Percentiles rank a stretch among this genome's conserved stretches.
Evolutionary conservation across 2,113 vertebrate genomes (phyloP).

Genomic region (Bombycilla garrulus): DNA sequence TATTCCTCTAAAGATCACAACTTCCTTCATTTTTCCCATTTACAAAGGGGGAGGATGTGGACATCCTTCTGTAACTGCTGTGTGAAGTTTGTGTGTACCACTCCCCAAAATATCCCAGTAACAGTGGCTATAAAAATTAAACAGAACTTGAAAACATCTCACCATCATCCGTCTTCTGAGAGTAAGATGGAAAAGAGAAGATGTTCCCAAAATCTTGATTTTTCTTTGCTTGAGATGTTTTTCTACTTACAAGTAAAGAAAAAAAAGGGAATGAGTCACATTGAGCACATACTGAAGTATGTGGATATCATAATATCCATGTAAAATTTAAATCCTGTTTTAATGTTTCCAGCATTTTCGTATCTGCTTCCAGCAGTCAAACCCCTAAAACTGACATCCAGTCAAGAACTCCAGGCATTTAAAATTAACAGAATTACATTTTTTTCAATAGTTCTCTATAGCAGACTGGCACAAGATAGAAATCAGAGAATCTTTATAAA

Average conservation of each 20-base stretch:
- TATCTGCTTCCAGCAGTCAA: background rate
- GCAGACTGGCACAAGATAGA: background rate
- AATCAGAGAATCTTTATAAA: background rate
- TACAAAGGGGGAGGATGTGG: background rate
- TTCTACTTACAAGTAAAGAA: conserved; percentile 68
- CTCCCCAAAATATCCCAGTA: background rate
- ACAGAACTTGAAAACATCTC: conserved; percentile 27
- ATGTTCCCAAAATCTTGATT: conserved; percentile 78
- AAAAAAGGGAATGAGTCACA: background rate
- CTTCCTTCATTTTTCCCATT: background rate
- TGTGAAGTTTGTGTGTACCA: background rate
- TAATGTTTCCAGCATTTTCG: background rate
- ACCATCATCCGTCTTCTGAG: conserved; percentile 90
- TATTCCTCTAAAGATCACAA: background rate
- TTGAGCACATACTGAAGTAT: background rate
- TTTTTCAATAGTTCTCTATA: background rate
- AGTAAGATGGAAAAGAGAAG: conserved; percentile 81
- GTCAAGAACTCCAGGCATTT: background rate
- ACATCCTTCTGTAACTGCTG: background rate
- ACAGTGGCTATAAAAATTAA: background rate
- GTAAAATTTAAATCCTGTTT: background rate
- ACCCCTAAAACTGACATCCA: background rate
- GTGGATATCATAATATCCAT: background rate
- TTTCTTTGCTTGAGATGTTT: conserved; percentile 79
- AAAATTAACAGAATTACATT: background rate